Percentiles rank a stretch among this genome's conserved stretches.
Conservation (phyloP, 2,797 vertebrate genomes). For the Amniataba percoides region DNA sequence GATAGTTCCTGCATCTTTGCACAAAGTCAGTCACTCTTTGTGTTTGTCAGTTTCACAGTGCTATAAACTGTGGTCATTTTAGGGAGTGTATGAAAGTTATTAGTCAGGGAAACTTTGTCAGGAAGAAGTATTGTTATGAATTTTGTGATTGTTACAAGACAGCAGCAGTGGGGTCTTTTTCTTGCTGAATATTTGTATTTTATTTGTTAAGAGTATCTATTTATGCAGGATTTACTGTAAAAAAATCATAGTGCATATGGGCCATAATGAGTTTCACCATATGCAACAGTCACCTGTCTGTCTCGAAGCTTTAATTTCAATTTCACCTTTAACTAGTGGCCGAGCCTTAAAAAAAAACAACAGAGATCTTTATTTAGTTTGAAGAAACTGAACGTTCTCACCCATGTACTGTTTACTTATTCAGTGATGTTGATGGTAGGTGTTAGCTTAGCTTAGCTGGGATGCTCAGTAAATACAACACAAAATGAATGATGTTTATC, state of each 20-base stretch:
- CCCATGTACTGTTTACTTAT: background rate
- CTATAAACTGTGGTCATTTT: background rate
- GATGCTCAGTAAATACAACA: slow-evolving; percentile 1
- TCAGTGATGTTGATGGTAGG: background rate
- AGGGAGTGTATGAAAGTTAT: background rate
- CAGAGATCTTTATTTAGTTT: background rate
- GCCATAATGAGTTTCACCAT: background rate
- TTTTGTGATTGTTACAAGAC: background rate
- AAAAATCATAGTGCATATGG: background rate
- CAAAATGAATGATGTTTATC: no score
- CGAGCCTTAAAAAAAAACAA: background rate
- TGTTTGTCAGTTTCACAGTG: background rate
- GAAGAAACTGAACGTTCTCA: background rate
- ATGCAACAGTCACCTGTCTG: background rate
- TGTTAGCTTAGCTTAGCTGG: background rate
- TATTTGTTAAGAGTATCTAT: background rate
- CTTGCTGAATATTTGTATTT: background rate
- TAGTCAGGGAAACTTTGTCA: background rate
- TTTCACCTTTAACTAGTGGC: background rate
- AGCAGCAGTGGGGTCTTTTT: background rate
- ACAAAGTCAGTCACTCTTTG: background rate
- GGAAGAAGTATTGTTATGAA: background rate
- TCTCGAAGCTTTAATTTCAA: background rate
- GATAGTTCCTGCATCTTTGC: background rate
- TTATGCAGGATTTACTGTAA: background rate